These are phyloP conservation scores for Dipodomys stephensi DNA, from an alignment of 2,113 vertebrate species.

Conservation along the genomic window DNA sequence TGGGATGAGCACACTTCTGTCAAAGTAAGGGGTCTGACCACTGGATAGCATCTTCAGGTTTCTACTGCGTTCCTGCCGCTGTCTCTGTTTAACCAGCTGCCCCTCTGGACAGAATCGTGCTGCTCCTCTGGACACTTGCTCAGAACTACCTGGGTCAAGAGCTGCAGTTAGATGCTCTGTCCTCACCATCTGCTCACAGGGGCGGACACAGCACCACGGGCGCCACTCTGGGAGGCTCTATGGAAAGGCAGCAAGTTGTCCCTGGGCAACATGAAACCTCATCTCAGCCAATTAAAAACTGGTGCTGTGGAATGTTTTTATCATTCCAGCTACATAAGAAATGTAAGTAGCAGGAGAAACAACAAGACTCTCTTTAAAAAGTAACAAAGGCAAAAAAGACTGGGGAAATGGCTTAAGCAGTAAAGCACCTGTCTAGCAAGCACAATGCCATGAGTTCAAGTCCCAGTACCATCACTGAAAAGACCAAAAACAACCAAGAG, in stretches of 20 bases:
- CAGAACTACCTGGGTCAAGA: not conserved
- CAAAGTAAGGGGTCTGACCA: not conserved
- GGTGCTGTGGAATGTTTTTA: too few relatives aligned
- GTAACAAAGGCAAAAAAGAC: too few relatives aligned
- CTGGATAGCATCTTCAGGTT: fast-evolving
- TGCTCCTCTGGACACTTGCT: not conserved
- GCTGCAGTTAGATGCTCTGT: not conserved
- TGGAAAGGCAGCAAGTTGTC: not conserved
- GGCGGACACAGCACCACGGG: not conserved
- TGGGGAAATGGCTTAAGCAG: too few relatives aligned
- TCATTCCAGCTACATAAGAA: too few relatives aligned
- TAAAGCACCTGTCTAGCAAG: too few relatives aligned
- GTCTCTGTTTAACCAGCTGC: not conserved
- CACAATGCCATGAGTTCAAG: too few relatives aligned
- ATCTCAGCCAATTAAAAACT: too few relatives aligned
- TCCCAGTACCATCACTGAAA: too few relatives aligned
- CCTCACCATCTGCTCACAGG: too few relatives aligned
- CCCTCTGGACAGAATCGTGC: too few relatives aligned
- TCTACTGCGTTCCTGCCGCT: fast-evolving
- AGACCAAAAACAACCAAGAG: not conserved
- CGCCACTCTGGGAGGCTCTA: not conserved
- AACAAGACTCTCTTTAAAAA: too few relatives aligned
- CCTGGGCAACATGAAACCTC: not conserved
- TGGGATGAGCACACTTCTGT: not conserved
- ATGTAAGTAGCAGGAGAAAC: too few relatives aligned